Evolutionary conservation across 1,140 invertebrate genomes (phyloP), one percentile per base, ranked within the genome.

Genomic region (Heliconius himera): DNA sequence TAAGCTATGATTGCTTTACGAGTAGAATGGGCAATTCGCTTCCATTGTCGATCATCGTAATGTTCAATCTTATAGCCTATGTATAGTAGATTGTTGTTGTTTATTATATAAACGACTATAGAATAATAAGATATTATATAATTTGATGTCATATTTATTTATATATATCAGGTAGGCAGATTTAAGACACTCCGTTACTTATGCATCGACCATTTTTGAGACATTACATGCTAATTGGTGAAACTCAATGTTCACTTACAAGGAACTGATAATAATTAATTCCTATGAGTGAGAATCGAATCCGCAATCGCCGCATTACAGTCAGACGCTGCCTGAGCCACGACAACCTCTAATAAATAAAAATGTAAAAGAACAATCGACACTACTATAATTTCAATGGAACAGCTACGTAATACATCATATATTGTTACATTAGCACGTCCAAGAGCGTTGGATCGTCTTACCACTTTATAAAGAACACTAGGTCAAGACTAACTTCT

Each of bases 1-100:
- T 77, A 77, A 77, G 46, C 76, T 72, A 72, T 72, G 76, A 77
- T 77, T 77, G 70, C 49, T 66, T 77, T 77, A 77, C 70, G 76
- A 38, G 9, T 66, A 51, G 76, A 77, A 77, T 77, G 70, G 70
- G 54, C 76, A 54, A 76, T 76, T 60, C 66, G 70, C 66, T 13
- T 51, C 76, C 22, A 77, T 77, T 77, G 76, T 77, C 70, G 33
- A 60, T 26, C 41, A 36, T 72, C 18, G 70, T 72, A 72, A 72
- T 72, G 70, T 41, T 29, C 36, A 2, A 38, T 72, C 36, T 41
- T 70, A 70, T 36, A 16, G n/a, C 18, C 70, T n/a, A 0, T 72
- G 8, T 41, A 41, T 1, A 38, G 70, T 51, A 51, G 49, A 51
- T 51, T 20, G 49, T 51, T 51, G 49, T 72, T 38, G 22, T 36